Evolutionary conservation across 2,797 vertebrate species (phyloP), one percentile per base, ranked within the genome.

Genomic region (Diplodus sargus): DNA sequence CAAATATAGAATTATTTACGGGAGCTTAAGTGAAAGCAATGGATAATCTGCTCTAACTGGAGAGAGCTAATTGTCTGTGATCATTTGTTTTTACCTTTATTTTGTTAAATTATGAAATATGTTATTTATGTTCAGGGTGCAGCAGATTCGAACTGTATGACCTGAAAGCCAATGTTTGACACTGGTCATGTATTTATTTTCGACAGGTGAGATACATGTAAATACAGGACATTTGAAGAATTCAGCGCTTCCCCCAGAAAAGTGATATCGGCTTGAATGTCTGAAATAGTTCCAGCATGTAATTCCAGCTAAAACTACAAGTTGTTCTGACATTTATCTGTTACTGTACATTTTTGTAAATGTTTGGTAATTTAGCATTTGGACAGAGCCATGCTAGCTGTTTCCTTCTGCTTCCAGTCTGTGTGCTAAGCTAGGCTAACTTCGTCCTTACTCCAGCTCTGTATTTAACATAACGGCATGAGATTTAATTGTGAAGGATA

Each of bases 1-100:
- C 68, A 84, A 52, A 62, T 79, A 15, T 8, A 23, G 4, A 54
- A 23, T 34, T 10, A 70, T 49, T 53, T 52, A 43, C 67, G 39
- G 13, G 17, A 64, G 45, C 4, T n/a, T 30, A 30, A 52, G 3
- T 25, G 12, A 64, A 45, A 54, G 8, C 25, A 12, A 9, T 2
- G 0, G 42, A 48, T 14, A 22, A 2, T 65, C 14, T 22, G 6
- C 14, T 70, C 39, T 15, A 48, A 20, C 22, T 52, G 45, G 12
- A 59, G 20, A 70, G 7, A 60, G n/a, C 39, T 48, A 48, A 25
- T 16, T 2, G 56, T 8, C 9, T 39, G 39, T 39, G 48, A 10
- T 51, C 8, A n/a, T 42, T 25, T 63, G 5, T 51, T 18, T n/a
- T n/a, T 4, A 60, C 25, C 39, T 39, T 39, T 11, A 10, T 58